These are phyloP conservation scores for Drosophila ustulata DNA, from an alignment of 2,888 invertebrate genomes.

Conservation along the genomic window DNA sequence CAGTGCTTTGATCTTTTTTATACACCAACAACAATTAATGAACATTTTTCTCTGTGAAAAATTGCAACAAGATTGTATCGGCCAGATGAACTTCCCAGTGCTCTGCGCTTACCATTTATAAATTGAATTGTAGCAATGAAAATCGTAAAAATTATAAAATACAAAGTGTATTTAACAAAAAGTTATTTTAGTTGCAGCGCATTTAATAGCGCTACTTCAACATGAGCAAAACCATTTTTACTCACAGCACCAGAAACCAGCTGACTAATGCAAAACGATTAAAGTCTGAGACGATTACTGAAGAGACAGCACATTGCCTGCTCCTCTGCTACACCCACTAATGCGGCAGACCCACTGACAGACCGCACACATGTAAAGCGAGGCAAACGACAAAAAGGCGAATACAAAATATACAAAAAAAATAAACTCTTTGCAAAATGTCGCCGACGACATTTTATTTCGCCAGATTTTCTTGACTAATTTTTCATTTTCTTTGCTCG, in stretches of 20 bases:
- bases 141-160: neutral
- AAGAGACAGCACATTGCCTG: slow-evolving; percentile 15
- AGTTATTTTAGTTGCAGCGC: slow-evolving; percentile 1
- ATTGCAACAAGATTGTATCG: slow-evolving; percentile 1
- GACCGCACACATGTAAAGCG: slow-evolving; percentile 40
- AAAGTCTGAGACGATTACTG: slow-evolving; percentile 51
- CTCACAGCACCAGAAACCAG: slow-evolving; percentile 39
- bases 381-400: slow-evolving; percentile 12
- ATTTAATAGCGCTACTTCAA: slow-evolving; percentile 1
- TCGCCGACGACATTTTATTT: slow-evolving; percentile 85
- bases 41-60: slow-evolving; percentile 26
- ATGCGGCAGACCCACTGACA: slow-evolving; percentile 42
- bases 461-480: slow-evolving; percentile 83
- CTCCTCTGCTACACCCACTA: slow-evolving; percentile 33
- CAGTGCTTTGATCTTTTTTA: slow-evolving; percentile 74
- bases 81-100: slow-evolving; percentile 8
- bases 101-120: slow-evolving; percentile 17
- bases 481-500: slow-evolving; percentile 80
- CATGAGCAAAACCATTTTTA: neutral
- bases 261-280: slow-evolving; percentile 76
- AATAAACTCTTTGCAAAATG: slow-evolving; percentile 79
- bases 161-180: too few relatives aligned
- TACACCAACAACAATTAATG: slow-evolving; percentile 45
- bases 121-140: neutral
- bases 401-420: slow-evolving; percentile 25